Evolutionary conservation across 2,797 vertebrate species (phyloP).

Genomic region (Scleropages formosus): DNA sequence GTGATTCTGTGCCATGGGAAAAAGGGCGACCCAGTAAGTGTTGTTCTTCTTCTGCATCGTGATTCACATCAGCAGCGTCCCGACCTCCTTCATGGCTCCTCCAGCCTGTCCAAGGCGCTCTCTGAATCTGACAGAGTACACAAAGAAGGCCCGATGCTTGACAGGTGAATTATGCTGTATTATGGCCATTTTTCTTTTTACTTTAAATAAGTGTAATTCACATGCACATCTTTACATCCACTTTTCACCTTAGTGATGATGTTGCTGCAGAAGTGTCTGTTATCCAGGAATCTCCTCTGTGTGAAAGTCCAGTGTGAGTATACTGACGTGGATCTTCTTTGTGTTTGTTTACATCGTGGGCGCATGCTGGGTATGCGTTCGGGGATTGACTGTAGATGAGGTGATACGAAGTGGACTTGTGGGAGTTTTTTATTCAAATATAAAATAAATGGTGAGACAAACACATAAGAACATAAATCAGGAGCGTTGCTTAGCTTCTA

Average conservation of each 20-base stretch:
- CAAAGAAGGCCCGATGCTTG: slow-evolving; percentile 39
- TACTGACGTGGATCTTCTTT: neutral
- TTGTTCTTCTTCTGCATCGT: neutral
- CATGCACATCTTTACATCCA: neutral
- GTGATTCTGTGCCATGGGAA: too few species aligned
- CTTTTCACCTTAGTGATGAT: neutral
- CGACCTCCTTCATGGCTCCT: slow-evolving; percentile 59
- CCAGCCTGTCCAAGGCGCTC: slow-evolving; percentile 59
- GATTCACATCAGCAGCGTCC: neutral
- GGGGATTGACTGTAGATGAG: too few species aligned
- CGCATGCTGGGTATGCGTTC: too few species aligned
- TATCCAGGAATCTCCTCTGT: slow-evolving; percentile 51
- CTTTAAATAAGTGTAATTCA: neutral
- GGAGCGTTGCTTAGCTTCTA: too few species aligned
- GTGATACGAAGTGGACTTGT: too few species aligned
- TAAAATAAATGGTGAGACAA: too few species aligned
- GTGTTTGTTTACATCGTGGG: too few species aligned
- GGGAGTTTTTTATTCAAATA: too few species aligned
- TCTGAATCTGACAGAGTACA: slow-evolving; percentile 50
- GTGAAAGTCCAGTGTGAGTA: slow-evolving; percentile 70
- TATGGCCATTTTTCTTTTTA: neutral
- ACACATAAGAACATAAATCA: too few species aligned
- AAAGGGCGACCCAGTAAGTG: neutral
- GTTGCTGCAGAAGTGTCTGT: slow-evolving; percentile 53
- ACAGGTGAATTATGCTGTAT: slow-evolving; percentile 52